These are phyloP conservation scores for Synanthedon vespiformis DNA, from an alignment of 2,888 invertebrate genomes.

Conservation along the genomic window DNA sequence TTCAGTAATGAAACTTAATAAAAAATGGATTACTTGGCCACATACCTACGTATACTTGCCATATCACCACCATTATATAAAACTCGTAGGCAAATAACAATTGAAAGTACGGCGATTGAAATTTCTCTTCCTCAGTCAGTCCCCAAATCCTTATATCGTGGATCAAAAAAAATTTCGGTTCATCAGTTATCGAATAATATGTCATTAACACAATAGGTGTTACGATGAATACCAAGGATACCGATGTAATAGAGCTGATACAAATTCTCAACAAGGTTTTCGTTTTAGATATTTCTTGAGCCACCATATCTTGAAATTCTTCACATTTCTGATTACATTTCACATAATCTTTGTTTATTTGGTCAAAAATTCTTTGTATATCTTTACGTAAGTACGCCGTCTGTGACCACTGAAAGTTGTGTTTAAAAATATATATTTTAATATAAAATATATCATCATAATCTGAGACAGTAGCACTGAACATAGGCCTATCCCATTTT, in stretches of 20 bases:
- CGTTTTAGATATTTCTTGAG: not conserved
- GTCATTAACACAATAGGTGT: not conserved
- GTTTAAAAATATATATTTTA: too few relatives aligned
- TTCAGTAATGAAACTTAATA: too few relatives aligned
- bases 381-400: not conserved
- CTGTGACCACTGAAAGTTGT: not conserved
- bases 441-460: too few relatives aligned
- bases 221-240: too few relatives aligned
- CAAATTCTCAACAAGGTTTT: not conserved
- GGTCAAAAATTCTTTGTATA: not conserved
- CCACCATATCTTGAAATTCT: not conserved
- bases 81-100: slow-evolving; percentile 7
- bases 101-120: slow-evolving; percentile 12
- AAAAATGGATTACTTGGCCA: too few relatives aligned
- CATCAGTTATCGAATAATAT: slow-evolving; percentile 2
- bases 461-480: too few relatives aligned
- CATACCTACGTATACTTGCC: slow-evolving; percentile 11
- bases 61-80: slow-evolving; percentile 5
- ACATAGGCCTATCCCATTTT: too few relatives aligned
- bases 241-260: not conserved
- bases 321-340: not conserved
- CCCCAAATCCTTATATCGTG: slow-evolving; percentile 10
- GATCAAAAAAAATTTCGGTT: slow-evolving; percentile 12
- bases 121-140: slow-evolving; percentile 9
- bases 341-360: not conserved